These are phyloP conservation scores for Pachypanchax playfairii DNA, from an alignment of 2,113 vertebrate genomes.

Conservation along the genomic window DNA sequence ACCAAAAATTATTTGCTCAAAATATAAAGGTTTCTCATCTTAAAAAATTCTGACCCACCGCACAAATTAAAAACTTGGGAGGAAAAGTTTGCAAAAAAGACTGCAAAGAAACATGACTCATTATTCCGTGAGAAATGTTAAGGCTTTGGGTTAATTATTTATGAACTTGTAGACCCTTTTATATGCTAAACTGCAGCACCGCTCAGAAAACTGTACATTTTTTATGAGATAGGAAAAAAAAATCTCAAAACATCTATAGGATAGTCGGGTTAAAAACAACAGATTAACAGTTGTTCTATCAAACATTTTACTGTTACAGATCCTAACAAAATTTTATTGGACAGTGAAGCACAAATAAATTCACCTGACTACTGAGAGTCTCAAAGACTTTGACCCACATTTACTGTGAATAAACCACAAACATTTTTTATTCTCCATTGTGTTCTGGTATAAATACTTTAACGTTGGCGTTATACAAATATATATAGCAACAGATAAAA, in stretches of 20 bases:
- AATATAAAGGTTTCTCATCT: neutral
- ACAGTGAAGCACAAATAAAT: neutral
- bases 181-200: neutral
- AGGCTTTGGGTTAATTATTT: conserved; percentile 20
- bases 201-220: neutral
- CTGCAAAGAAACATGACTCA: conserved; percentile 1
- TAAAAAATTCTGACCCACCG: neutral
- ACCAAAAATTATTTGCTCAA: neutral
- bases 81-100: neutral
- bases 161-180: neutral
- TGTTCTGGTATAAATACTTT: conserved; percentile 10
- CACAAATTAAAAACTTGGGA: neutral
- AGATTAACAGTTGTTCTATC: too few relatives aligned
- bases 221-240: too few relatives aligned
- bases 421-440: neutral
- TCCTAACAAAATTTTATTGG: neutral
- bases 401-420: conserved; percentile 21
- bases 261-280: too few relatives aligned
- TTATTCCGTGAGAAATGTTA: neutral
- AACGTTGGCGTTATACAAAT: conserved; percentile 10
- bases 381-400: conserved; percentile 9
- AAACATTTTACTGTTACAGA: too few relatives aligned
- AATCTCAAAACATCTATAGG: too few relatives aligned
- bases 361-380: conserved; percentile 7
- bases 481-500: conserved; percentile 8